These are phyloP conservation scores for Scaptodrosophila lebanonensis DNA, from an alignment of 1,140 invertebrate genomes.

Conservation along the genomic window DNA sequence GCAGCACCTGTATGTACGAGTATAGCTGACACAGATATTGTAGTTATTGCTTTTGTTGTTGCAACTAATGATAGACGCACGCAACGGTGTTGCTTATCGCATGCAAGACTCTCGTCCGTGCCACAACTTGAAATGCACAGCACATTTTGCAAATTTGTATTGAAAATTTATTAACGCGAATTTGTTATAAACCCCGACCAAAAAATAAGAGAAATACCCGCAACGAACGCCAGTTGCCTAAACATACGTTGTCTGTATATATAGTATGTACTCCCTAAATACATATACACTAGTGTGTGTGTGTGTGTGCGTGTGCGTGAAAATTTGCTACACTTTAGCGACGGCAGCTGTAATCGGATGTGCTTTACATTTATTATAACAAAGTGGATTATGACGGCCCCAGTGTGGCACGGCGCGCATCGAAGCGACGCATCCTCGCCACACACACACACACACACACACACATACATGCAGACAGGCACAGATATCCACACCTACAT, in stretches of 20 bases:
- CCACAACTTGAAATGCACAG: conserved; percentile 51
- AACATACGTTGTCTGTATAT: no score
- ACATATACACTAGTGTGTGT: no score
- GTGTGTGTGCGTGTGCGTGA: conserved; percentile 42
- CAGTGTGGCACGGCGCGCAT: neutral
- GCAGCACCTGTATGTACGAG: no score
- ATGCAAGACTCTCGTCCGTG: conserved; percentile 32
- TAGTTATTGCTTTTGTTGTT: conserved; percentile 7
- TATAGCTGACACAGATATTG: neutral
- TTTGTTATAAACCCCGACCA: no score
- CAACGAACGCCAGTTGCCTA: no score
- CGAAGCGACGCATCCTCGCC: conserved; percentile 54
- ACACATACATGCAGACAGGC: conserved; percentile 3
- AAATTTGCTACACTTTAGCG: conserved; percentile 73
- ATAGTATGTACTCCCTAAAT: no score
- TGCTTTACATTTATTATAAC: conserved; percentile 76
- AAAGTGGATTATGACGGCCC: conserved; percentile 69
- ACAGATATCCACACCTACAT: conserved; percentile 13
- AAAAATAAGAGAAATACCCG: neutral
- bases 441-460: conserved; percentile 25
- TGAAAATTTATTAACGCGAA: conserved; percentile 71
- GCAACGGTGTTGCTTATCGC: conserved; percentile 5
- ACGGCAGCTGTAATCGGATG: conserved; percentile 72
- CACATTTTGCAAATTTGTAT: conserved; percentile 52
- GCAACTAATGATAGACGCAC: conserved; percentile 3